These are phyloP conservation scores for Malurus cyaneus DNA, from an alignment of 2,113 vertebrate species.

Conservation along the genomic window DNA sequence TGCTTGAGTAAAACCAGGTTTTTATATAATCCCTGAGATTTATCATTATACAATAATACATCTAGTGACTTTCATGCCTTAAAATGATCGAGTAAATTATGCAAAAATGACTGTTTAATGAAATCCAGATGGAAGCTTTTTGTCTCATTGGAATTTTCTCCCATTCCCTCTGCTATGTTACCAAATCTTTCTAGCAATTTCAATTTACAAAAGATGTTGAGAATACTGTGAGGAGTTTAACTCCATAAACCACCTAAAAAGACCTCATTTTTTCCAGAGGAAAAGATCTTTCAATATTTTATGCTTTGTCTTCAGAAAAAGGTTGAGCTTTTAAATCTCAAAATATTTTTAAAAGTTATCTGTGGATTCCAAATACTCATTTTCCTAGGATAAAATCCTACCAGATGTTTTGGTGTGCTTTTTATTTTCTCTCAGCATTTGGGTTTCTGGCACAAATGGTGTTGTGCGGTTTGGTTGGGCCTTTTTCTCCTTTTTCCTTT, in stretches of 20 bases:
- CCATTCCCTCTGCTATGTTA: background rate
- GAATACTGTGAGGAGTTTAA: background rate
- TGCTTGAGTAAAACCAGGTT: background rate
- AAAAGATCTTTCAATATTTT: background rate
- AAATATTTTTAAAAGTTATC: background rate
- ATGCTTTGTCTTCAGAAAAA: background rate
- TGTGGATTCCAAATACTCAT: background rate
- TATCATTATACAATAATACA: background rate
- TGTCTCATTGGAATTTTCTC: constrained; percentile 7
- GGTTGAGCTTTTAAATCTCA: background rate
- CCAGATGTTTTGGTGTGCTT: background rate
- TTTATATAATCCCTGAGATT: background rate
- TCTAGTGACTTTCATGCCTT: background rate
- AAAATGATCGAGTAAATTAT: background rate
- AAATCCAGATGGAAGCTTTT: constrained; percentile 28
- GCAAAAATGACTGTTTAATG: constrained; percentile 16
- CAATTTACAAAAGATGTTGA: background rate
- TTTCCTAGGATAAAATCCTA: background rate
- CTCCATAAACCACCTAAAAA: background rate
- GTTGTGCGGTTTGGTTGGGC: background rate
- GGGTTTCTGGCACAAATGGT: background rate
- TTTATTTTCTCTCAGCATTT: background rate
- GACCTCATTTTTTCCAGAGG: background rate
- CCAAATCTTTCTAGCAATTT: background rate
- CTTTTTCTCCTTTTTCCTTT: background rate